phyloP scores from a whole-genome alignment of 1,140 invertebrate genomes.

The Babylonia areolata region DNA sequence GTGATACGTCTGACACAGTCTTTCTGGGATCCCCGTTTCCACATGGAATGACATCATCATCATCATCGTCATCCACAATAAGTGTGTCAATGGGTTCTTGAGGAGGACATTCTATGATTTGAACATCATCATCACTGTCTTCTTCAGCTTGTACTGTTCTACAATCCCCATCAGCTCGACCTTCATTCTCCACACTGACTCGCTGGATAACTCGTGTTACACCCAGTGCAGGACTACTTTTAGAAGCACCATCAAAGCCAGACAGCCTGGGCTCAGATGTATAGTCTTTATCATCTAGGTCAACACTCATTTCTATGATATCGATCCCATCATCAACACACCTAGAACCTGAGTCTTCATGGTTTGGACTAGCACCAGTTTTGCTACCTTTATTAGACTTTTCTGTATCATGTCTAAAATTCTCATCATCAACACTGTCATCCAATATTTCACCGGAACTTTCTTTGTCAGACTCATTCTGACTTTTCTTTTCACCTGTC shows the following conservation, averaged over 20 bases:
- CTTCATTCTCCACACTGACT: conserved; percentile 4
- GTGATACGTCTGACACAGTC: conserved; percentile 37
- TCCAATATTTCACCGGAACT: not conserved
- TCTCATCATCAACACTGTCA: not conserved
- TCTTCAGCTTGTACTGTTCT: conserved; percentile 23
- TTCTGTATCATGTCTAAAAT: not conserved
- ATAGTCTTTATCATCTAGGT: conserved; percentile 24
- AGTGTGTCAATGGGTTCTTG: conserved; percentile 31
- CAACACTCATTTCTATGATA: conserved; percentile 10
- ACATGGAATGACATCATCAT: conserved; percentile 15
- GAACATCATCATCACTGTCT: conserved; percentile 37
- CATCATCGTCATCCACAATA: conserved; percentile 36
- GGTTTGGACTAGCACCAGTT: not conserved
- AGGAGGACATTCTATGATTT: conserved; percentile 27
- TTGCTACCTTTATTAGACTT: not conserved
- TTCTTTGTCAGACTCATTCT: not conserved
- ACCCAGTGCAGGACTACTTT: not conserved
- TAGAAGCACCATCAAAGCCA: not conserved
- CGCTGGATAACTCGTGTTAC: conserved; percentile 22
- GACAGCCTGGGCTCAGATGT: not conserved
- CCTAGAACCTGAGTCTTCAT: not conserved
- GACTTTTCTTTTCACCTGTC: not conserved
- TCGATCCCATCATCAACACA: conserved; percentile 19
- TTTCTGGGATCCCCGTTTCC: conserved; percentile 30
- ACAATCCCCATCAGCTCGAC: conserved; percentile 11